These are phyloP conservation scores for Coreoperca whiteheadi DNA, from an alignment of 2,113 vertebrate species.

Conservation along the genomic window DNA sequence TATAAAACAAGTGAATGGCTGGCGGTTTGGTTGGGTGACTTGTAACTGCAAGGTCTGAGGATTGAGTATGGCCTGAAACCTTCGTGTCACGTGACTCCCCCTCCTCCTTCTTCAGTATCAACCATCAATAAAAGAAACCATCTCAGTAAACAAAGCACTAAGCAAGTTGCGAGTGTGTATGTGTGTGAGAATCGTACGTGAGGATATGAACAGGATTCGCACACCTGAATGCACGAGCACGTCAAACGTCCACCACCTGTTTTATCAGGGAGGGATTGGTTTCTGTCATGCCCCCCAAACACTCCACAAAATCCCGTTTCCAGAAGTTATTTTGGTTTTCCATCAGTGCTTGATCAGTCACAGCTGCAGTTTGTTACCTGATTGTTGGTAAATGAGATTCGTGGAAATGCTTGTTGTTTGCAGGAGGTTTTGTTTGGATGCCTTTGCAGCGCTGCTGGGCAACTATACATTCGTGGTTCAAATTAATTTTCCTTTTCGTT, in stretches of 20 bases:
- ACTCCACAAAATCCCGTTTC: slow-evolving; percentile 26
- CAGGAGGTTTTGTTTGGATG: slow-evolving; percentile 50
- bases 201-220: not conserved
- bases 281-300: slow-evolving; percentile 1
- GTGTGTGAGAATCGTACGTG: not conserved
- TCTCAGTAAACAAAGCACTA: not conserved
- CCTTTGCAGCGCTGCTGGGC: slow-evolving; percentile 24
- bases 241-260: slow-evolving; percentile 63
- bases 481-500: slow-evolving; percentile 54
- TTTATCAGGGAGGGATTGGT: slow-evolving; percentile 35
- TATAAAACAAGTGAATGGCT: slow-evolving; percentile 11
- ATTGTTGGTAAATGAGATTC: slow-evolving; percentile 8
- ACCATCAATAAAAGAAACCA: not conserved
- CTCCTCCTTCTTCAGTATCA: not conserved
- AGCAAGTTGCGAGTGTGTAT: not conserved
- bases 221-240: not conserved
- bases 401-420: slow-evolving; percentile 21
- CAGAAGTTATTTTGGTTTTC: slow-evolving; percentile 32
- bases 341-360: not conserved
- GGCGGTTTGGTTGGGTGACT: slow-evolving; percentile 1
- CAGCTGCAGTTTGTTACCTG: slow-evolving; percentile 45
- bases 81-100: not conserved
- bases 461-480: slow-evolving; percentile 32
- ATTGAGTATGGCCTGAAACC: not conserved
- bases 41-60: not conserved